Conservation (phyloP, 2,113 vertebrate species). For the Gymnarchus niloticus region DNA sequence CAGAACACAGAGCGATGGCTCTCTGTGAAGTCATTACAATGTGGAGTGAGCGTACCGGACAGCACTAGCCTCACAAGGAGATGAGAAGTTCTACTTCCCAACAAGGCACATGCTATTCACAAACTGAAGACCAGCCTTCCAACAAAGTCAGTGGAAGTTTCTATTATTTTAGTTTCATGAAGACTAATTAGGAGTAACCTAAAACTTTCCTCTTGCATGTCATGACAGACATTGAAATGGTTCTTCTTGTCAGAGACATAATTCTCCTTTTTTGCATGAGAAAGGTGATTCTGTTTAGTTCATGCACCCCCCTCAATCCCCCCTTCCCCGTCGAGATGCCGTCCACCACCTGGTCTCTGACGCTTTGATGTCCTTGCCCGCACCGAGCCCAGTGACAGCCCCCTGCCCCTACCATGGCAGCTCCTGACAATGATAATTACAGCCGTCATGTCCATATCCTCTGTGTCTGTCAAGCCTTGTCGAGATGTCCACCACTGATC, state of each 20-base stretch:
- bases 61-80: background rate
- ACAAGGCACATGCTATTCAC: background rate
- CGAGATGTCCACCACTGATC: background rate
- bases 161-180: background rate
- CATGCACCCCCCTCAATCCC: background rate
- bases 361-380: constrained; percentile 40
- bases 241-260: background rate
- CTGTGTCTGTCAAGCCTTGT: background rate
- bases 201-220: background rate
- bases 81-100: background rate
- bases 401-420: background rate
- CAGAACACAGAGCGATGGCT: background rate
- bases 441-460: background rate
- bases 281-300: background rate
- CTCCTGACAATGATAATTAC: background rate
- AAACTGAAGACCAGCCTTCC: background rate
- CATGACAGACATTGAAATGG: background rate
- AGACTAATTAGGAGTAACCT: background rate
- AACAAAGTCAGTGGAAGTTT: background rate
- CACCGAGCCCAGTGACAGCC: constrained; percentile 26
- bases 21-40: background rate
- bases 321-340: constrained; percentile 10
- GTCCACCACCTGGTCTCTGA: constrained; percentile 33
- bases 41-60: background rate
- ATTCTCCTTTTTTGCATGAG: background rate